Conservation (phyloP, 2,888 invertebrate species). For the Oscheius sp. region DNA sequence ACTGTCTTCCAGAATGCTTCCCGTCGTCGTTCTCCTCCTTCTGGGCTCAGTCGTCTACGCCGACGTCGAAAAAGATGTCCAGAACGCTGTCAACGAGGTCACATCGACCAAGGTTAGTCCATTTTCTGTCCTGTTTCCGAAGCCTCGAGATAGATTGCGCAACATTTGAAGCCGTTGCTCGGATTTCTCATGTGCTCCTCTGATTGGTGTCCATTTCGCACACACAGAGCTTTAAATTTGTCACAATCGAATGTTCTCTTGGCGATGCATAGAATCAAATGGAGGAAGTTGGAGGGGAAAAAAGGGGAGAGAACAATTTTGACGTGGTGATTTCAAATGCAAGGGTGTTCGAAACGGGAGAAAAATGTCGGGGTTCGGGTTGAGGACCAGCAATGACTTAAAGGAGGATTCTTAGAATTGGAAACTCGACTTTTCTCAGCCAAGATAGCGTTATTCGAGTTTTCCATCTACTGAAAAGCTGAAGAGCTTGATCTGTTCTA, state of each 20-base stretch:
- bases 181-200: neutral
- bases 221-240: neutral
- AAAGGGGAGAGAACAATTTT: too few species aligned
- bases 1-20: constrained; percentile 30
- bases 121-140: too few species aligned
- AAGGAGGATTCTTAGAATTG: too few species aligned
- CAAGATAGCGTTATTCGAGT: too few species aligned
- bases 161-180: neutral
- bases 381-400: neutral
- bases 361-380: neutral
- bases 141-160: neutral
- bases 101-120: constrained; percentile 56
- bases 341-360: too few species aligned
- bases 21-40: constrained; percentile 38
- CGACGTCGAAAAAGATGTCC: constrained; percentile 46
- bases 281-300: too few species aligned
- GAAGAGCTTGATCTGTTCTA: too few species aligned
- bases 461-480: too few species aligned
- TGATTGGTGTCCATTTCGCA: constrained; percentile 32
- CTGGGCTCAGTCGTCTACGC: constrained; percentile 40
- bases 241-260: constrained; percentile 16
- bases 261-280: neutral
- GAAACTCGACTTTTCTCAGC: too few species aligned
- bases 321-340: too few species aligned
- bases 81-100: constrained; percentile 60